phyloP scores from a whole-genome alignment of 2,113 vertebrate species.

The Rousettus leschenaultii region DNA sequence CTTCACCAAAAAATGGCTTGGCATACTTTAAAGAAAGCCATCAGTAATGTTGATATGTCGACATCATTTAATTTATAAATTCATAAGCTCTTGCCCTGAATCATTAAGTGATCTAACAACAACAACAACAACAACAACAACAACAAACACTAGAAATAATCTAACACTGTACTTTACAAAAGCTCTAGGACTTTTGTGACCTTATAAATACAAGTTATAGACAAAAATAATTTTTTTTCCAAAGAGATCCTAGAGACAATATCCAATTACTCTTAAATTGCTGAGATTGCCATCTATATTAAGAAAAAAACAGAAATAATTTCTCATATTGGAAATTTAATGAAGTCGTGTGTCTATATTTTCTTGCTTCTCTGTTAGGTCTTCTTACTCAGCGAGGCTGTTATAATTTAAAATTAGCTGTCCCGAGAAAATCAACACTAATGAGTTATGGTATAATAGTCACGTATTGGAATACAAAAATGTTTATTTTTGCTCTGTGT shows the following conservation, averaged over 20 bases:
- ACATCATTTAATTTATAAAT: conserved; percentile 56
- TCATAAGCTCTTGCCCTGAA: conserved; percentile 17
- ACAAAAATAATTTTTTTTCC: neutral
- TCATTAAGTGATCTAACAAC: conserved; percentile 35
- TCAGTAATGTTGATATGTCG: conserved; percentile 36
- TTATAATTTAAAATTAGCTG: conserved; percentile 31
- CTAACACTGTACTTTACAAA: neutral
- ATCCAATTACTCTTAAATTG: neutral
- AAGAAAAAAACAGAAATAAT: conserved; percentile 7
- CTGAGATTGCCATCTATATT: neutral
- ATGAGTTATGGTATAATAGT: conserved; percentile 47
- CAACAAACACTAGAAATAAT: neutral
- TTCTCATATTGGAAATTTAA: conserved; percentile 15
- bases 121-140: neutral
- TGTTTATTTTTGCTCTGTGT: neutral
- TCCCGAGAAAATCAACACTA: conserved; percentile 38
- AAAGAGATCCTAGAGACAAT: conserved; percentile 1
- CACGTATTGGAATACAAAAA: neutral
- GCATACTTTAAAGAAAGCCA: neutral
- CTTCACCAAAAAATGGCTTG: neutral
- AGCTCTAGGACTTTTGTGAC: conserved; percentile 7
- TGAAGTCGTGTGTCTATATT: conserved; percentile 13
- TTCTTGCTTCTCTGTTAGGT: conserved; percentile 2
- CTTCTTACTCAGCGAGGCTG: neutral
- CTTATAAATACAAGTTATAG: conserved; percentile 1